Base-by-base conservation (phyloP, 2,888 invertebrate genomes). In the Laothoe populi region DNA sequence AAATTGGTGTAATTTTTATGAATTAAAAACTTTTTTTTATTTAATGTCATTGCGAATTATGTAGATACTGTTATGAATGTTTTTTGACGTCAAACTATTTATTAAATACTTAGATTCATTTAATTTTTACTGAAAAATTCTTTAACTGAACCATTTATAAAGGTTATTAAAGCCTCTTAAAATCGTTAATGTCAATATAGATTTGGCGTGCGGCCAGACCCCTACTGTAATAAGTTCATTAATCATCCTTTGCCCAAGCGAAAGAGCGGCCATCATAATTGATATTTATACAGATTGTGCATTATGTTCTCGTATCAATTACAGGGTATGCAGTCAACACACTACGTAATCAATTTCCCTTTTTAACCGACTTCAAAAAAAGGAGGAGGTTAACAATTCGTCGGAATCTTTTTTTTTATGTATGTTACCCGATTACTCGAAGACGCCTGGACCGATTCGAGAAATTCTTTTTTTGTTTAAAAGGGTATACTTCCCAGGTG, bases 221-320 rank as follows among this genome's bases (percentile, higher is more conserved):
- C 8, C 64, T 61, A 64, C 74, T 74, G 81, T 81, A 82, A 83
- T 84, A 84, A 81, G 70, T 79, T 77, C 78, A 83, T 86, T 84
- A 82, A 85, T 85, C 83, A 84, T 79, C 63, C 59, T 53, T 13
- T 53, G n/a, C 67, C 60, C 66, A 68, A 63, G 63, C 66, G 60
- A 67, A 75, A 69, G 70, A 73, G 72, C 70, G 67, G 65, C 42
- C 69, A 65, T 63, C 69, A 69, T 82, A 79, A 82, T 82, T 82
- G 78, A 81, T 83, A 83, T 49, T 78, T 73, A 71, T 75, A 75
- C 75, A 74, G 75, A 76, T 74, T 70, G 65, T 65, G 68, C 63
- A 62, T 73, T 69, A 57, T 67, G 63, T 63, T 46, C 62, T 61
- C 64, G 64, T 44, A 59, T 31, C 49, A 53, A 31, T 53, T 31